Conservation (phyloP, 2,888 invertebrate species). For the Heliconius erato region DNA sequence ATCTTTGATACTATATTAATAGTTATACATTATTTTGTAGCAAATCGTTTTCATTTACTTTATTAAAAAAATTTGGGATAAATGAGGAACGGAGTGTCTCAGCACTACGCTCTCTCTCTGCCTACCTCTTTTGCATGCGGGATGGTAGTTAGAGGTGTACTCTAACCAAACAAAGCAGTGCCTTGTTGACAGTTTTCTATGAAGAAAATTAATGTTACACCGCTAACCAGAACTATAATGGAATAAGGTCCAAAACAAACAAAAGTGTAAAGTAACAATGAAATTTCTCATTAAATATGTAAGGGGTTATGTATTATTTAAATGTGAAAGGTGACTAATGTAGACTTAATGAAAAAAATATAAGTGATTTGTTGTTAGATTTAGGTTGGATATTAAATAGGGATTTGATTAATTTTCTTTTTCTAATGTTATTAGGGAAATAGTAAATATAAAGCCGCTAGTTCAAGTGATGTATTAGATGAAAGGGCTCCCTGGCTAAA, state of each 20-base stretch:
- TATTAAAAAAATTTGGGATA: no score
- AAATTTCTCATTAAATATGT: slow-evolving; percentile 3
- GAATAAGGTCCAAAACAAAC: slow-evolving; percentile 11
- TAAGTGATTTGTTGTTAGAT: neutral
- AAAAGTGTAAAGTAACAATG: neutral
- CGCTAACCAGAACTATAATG: neutral
- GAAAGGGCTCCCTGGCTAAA: no score
- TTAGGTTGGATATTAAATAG: neutral
- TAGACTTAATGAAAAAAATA: neutral
- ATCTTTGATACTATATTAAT: neutral
- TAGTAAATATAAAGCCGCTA: no score
- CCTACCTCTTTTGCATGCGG: no score
- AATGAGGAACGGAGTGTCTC: no score
- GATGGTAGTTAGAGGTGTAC: no score
- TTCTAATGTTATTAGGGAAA: neutral
- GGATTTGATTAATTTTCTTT: neutral
- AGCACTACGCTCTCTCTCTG: no score
- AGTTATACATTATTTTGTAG: neutral
- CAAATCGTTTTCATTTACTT: neutral
- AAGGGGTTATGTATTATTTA: slow-evolving; percentile 3
- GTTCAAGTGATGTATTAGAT: no score
- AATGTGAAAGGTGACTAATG: slow-evolving; percentile 5
- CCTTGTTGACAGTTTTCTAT: slow-evolving; percentile 41
- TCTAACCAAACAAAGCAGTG: slow-evolving; percentile 37
- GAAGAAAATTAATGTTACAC: slow-evolving; percentile 25